phyloP scores from a whole-genome alignment of 2,888 invertebrate genomes.

The Hypercompe scribonia region DNA sequence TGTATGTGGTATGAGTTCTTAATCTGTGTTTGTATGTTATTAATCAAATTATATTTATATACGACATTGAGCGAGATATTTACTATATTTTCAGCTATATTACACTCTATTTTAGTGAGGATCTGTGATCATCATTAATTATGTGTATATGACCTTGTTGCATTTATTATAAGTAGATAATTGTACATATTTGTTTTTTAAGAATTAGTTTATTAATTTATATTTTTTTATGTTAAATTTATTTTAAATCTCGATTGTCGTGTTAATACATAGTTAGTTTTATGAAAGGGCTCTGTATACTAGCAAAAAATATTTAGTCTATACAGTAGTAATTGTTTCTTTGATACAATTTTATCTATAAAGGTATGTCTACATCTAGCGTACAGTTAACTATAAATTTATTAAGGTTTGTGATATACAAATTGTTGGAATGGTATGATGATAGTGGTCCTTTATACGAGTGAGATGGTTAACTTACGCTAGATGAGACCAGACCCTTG shows the following conservation, averaged over 20 bases:
- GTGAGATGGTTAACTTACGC: constrained; percentile 6
- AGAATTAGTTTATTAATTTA: constrained; percentile 9
- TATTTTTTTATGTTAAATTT: constrained; percentile 9
- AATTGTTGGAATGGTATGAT: neutral
- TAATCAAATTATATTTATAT: constrained; percentile 46
- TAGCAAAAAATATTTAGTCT: constrained; percentile 57
- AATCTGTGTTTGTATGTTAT: constrained; percentile 12
- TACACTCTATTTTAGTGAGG: constrained; percentile 36
- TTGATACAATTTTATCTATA: constrained; percentile 52
- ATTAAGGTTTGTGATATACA: neutral
- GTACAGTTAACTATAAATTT: neutral
- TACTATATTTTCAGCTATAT: constrained; percentile 46
- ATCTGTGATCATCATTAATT: constrained; percentile 50
- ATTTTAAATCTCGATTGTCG: neutral
- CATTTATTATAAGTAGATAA: constrained; percentile 22
- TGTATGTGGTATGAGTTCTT: neutral
- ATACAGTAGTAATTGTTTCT: constrained; percentile 65
- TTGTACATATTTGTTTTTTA: constrained; percentile 26
- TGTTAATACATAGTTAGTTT: neutral
- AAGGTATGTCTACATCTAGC: constrained; percentile 14
- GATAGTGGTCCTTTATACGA: neutral
- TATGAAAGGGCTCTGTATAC: constrained; percentile 41
- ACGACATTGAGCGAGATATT: constrained; percentile 25
- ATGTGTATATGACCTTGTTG: constrained; percentile 33
- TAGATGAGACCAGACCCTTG: constrained; percentile 21